Evolutionary conservation across 2,797 vertebrate genomes (phyloP), one percentile per base, ranked within the genome.

Genomic region (Neopelma chrysocephalum): DNA sequence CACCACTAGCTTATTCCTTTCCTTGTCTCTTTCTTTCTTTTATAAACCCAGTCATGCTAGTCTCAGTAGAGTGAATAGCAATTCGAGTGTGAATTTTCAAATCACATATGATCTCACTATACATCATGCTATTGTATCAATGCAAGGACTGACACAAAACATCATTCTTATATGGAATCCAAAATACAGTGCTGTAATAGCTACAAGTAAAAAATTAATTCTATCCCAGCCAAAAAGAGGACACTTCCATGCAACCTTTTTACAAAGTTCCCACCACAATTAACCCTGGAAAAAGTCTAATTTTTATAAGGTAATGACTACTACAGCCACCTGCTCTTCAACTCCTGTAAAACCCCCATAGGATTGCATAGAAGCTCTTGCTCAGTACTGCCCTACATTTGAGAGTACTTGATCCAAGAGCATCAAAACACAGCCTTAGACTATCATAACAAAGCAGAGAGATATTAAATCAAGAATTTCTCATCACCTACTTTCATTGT

Each of bases 211-310:
- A 88, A 53, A 66, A 66, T 60, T 38, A 51, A 25, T 16, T 58
- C 15, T 2, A 3, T 4, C 40, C 6, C n/a, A 53, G 40, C 14
- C 38, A 47, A 53, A 40, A 53, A 31, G 29, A 60, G 3, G 8
- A 11, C 5, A 31, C 1, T 2, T 2, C 6, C 10, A 10, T 12
- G 42, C 3, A 61, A 38, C 1, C 2, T 60, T 75, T 79, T n/a
- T 57, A 65, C 3, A 3, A 56, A 50, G 9, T 38, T 91, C n/a
- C 18, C n/a, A 26, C 7, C 0, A 2, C 4, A 3, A 61, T 19
- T 70, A 70, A 70, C n/a, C 6, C 22, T 29, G 6, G 10, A 62
- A 8, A 4, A 43, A 36, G 19, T 38, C 5, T 80, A 42, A 62
- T 50, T 73, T 77, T 65, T n/a, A 22, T 10, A 60, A 38, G 5